Base-by-base conservation (phyloP, 1,140 invertebrate species). In the Zeugodacus cucurbitae region DNA sequence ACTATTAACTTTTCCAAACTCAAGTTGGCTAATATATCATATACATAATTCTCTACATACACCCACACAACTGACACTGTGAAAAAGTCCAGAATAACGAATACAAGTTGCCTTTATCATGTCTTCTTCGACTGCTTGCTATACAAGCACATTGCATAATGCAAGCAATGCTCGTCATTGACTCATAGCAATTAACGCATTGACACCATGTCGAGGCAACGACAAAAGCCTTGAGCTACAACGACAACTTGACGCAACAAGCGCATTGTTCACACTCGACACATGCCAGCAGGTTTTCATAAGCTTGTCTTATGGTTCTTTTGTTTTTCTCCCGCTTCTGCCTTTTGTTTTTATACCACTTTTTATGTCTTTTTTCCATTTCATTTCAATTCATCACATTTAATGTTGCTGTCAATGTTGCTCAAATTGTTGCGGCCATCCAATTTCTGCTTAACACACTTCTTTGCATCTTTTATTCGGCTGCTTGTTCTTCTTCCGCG, bases 301-400 rank as follows among this genome's bases (percentile, higher is more conserved):
- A 26, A 48, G 41, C n/a, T 82, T 82, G 22, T 8, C 58, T 62
- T 62, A 11, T 10, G n/a, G n/a, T 62, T 62, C 48, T 67, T 67
- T 32, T 74, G 20, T 22, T 14, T 74, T 74, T 41, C 22, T 26
- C 29, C 17, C 11, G 62, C 26, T 37, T 41, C 26, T 62, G 58
- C 26, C n/a, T 70, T 54, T 82, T 54, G n/a, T 82, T 26, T 26
- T 8, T 7, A n/a, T 62, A n/a, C 3, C 58, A 0, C 26, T 26
- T 62, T 62, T n/a, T 26, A 62, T 54, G 2, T 54, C 48, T 54
- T 17, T 2, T 59, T 22, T 10, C 10, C 58, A 22, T 62, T 48
- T 82, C 74, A 82, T 82, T 82, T 82, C n/a, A 54, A 82, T 82
- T 82, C 41, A 74, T 74, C 74, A 82, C 74, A 48, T 26, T 82